Evolutionary conservation across 2,113 vertebrate genomes (phyloP).

Genomic region (Thymallus thymallus): DNA sequence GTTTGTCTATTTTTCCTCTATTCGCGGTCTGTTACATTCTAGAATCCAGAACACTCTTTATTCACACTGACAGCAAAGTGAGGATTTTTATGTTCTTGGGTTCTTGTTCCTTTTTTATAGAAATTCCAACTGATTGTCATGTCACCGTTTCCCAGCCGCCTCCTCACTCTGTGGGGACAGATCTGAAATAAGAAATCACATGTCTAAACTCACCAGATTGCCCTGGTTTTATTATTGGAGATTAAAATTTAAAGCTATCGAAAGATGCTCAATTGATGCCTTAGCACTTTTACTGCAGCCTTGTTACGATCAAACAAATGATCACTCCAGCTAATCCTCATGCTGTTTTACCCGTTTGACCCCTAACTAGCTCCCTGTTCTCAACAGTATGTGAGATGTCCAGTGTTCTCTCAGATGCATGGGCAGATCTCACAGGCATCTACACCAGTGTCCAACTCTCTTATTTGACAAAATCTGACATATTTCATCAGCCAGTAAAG

Average conservation of each 20-base stretch:
- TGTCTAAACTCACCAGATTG: not conserved
- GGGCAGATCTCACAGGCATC: not conserved
- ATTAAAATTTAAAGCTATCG: not conserved
- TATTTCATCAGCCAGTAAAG: not conserved
- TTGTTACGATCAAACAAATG: too few species aligned
- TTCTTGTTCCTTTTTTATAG: slow-evolving; percentile 11
- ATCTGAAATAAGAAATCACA: not conserved
- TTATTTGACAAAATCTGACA: not conserved
- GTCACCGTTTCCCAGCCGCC: slow-evolving; percentile 3
- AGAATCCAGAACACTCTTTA: not conserved
- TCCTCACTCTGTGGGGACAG: not conserved
- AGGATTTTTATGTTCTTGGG: slow-evolving; percentile 21
- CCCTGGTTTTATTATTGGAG: not conserved
- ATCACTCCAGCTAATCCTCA: not conserved
- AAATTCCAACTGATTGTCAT: slow-evolving; percentile 33
- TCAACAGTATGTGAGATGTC: not conserved
- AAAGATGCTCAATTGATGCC: too few species aligned
- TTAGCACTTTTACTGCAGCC: too few species aligned
- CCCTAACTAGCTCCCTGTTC: not conserved
- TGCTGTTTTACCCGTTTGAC: not conserved
- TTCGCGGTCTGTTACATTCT: slow-evolving; percentile 26
- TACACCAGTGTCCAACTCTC: not conserved
- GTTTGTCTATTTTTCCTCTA: slow-evolving; percentile 27
- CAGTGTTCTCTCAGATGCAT: not conserved
- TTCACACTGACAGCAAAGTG: slow-evolving; percentile 21